A percentile compares a stretch with the other conserved stretches of the same genome.
Conservation (phyloP, 2,888 invertebrate genomes). For the Norana najaformis region DNA sequence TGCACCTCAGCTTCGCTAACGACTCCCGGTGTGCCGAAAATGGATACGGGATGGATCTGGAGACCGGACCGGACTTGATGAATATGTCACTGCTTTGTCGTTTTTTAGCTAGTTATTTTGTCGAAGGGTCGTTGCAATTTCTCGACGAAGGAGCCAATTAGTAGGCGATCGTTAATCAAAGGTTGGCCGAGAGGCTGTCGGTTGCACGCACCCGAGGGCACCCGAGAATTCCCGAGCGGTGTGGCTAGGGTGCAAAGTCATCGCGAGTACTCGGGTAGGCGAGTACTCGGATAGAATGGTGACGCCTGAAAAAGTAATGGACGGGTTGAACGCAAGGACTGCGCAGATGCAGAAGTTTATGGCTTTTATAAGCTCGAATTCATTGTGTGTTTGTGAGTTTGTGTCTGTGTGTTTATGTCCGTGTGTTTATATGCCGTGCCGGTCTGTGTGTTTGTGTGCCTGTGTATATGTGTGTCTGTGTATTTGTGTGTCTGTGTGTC, state of each 20-base stretch:
- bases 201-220: neutral
- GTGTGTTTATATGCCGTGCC: neutral
- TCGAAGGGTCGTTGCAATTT: neutral
- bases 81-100: neutral
- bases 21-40: neutral
- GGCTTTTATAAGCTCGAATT: neutral
- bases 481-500: neutral
- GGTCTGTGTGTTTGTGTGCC: constrained; percentile 3
- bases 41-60: neutral
- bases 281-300: neutral
- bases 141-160: neutral
- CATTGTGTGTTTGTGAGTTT: constrained; percentile 15
- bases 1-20: neutral
- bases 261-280: neutral
- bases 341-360: neutral
- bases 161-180: neutral
- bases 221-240: neutral
- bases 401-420: neutral
- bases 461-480: constrained; percentile 28
- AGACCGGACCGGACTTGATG: neutral
- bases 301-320: neutral
- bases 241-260: neutral
- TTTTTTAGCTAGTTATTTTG: neutral
- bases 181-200: neutral
- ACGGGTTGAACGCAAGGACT: neutral